A percentile compares a stretch with the other conserved stretches of the same genome.
phyloP scores from a whole-genome alignment of 1,140 invertebrate species.

The Aphidius gifuensis region DNA sequence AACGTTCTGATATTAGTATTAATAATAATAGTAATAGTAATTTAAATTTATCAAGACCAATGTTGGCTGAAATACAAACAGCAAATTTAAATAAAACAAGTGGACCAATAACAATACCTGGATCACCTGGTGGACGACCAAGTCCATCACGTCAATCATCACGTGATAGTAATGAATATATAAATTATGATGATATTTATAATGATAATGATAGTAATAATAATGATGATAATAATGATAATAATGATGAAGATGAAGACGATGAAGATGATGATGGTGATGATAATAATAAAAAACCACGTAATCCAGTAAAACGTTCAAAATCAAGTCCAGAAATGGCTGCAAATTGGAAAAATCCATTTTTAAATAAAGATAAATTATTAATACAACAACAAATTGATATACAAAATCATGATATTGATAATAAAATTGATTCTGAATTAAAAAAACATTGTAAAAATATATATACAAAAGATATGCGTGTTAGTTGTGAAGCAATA shows the following conservation, averaged over 20 bases:
- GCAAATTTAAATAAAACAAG: neutral
- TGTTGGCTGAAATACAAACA: too few species aligned
- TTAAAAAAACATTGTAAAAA: slow-evolving; percentile 64
- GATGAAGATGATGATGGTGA: slow-evolving; percentile 57
- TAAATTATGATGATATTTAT: slow-evolving; percentile 61
- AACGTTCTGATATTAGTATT: slow-evolving; percentile 24
- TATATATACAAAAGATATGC: slow-evolving; percentile 66
- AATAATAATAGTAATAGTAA: neutral
- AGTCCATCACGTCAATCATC: slow-evolving; percentile 60
- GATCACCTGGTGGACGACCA: slow-evolving; percentile 59
- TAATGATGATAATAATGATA: slow-evolving; percentile 43
- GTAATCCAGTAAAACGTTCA: slow-evolving; percentile 78
- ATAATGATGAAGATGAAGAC: slow-evolving; percentile 52
- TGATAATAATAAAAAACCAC: slow-evolving; percentile 59
- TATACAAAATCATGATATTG: slow-evolving; percentile 40
- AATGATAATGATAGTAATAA: slow-evolving; percentile 62
- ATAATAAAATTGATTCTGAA: slow-evolving; percentile 49
- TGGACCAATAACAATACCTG: slow-evolving; percentile 65
- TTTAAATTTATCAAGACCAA: neutral
- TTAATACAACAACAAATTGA: slow-evolving; percentile 41
- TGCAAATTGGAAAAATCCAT: slow-evolving; percentile 76
- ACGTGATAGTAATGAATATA: slow-evolving; percentile 60
- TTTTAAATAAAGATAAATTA: slow-evolving; percentile 55
- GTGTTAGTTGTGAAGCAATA: slow-evolving; percentile 82
- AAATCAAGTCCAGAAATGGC: slow-evolving; percentile 91